phyloP scores from a whole-genome alignment of 23 tunicate species.

The Halocynthia roretzi region DNA sequence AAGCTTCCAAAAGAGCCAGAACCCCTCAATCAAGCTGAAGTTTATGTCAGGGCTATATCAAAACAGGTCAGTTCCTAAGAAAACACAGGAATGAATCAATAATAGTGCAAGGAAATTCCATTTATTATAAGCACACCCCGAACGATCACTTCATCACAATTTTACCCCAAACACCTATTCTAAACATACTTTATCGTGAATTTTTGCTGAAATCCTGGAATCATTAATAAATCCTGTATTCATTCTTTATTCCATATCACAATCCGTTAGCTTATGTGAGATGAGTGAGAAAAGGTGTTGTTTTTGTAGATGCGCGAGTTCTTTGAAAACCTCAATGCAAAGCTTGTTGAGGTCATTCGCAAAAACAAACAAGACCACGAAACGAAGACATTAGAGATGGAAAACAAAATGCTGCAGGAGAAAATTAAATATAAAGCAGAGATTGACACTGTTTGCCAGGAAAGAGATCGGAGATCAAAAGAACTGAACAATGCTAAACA shows the following conservation, averaged over 20 bases:
- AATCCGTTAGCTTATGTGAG: too few species aligned
- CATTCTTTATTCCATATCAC: too few species aligned
- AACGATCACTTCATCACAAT: background rate
- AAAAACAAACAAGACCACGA: background rate
- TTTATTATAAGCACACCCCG: background rate
- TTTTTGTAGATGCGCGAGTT: conserved; percentile 22
- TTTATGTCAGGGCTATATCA: conserved; percentile 33
- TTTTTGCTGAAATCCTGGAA: too few species aligned
- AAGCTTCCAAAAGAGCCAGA: conserved; percentile 20
- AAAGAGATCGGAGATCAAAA: conserved; percentile 14
- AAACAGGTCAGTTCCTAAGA: conserved; percentile 9
- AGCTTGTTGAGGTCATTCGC: conserved; percentile 22
- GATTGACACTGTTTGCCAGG: conserved; percentile 6
- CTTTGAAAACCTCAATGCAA: conserved; percentile 14
- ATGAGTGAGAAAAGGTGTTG: too few species aligned
- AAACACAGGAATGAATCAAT: background rate
- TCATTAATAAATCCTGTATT: too few species aligned
- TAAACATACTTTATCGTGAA: too few species aligned
- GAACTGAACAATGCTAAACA: conserved; percentile 24
- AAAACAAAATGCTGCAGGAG: conserved; percentile 7
- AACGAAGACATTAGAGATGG: background rate
- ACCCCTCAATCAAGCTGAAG: conserved; percentile 44
- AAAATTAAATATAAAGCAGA: conserved; percentile 26
- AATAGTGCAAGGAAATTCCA: background rate
- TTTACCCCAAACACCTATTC: background rate